Percentiles rank a stretch among this genome's conserved stretches.
Conservation (phyloP, 64 coral and sea anemone genomes). For the Dendronephthya gigantea region DNA sequence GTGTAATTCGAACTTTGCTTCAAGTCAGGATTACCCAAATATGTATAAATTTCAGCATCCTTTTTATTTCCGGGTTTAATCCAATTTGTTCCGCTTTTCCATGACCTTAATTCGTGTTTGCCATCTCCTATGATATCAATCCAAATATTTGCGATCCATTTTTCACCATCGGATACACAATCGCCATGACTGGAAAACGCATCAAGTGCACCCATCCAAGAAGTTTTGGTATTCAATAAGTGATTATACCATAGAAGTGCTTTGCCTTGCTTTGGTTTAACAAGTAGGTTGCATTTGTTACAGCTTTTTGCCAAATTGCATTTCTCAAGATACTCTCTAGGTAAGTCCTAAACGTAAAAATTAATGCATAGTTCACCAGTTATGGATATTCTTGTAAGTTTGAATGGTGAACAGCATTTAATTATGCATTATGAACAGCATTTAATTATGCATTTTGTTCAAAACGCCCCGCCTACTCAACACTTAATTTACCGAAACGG, state of each 20-base stretch:
- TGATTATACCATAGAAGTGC: slow-evolving; percentile 96
- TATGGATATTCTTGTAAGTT: no score
- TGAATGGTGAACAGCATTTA: no score
- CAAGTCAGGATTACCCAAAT: neutral
- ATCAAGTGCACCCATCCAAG: slow-evolving; percentile 67
- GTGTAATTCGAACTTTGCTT: slow-evolving; percentile 25
- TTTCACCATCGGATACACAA: slow-evolving; percentile 63
- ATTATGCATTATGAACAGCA: no score
- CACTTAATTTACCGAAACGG: no score
- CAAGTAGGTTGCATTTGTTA: slow-evolving; percentile 49
- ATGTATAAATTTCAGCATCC: slow-evolving; percentile 46
- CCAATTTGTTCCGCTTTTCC: slow-evolving; percentile 79
- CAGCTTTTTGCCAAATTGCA: slow-evolving; percentile 79
- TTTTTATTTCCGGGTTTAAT: slow-evolving; percentile 49
- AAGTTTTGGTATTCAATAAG: slow-evolving; percentile 27
- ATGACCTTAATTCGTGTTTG: slow-evolving; percentile 47
- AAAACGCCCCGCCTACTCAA: no score
- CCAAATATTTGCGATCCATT: slow-evolving; percentile 93
- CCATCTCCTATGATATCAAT: slow-evolving; percentile 75
- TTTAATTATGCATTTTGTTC: no score
- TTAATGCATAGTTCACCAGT: no score
- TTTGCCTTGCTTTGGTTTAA: slow-evolving; percentile 66
- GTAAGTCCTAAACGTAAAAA: no score
- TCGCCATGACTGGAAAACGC: slow-evolving; percentile 65
- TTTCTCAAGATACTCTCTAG: slow-evolving; percentile 53